A percentile compares a stretch with the other conserved stretches of the same genome.
Evolutionary conservation across 2,888 invertebrate genomes (phyloP).

Genomic region (Pseudococcus longispinus): DNA sequence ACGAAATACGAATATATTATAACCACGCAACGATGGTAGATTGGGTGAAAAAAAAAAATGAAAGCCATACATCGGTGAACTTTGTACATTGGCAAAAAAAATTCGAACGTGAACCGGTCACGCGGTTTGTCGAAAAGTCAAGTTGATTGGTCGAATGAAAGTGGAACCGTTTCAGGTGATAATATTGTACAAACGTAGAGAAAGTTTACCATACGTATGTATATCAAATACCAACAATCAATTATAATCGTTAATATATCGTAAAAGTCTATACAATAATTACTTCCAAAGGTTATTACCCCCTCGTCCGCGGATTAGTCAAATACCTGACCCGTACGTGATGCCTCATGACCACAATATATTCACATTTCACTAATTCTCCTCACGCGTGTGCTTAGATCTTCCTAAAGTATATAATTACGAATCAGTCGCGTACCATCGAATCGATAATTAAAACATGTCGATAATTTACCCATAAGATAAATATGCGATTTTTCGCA

Average conservation of each 20-base stretch:
- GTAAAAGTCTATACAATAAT: not conserved
- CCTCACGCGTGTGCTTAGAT: not conserved
- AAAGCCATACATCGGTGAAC: constrained; percentile 12
- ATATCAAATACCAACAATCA: not conserved
- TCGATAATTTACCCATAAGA: not conserved
- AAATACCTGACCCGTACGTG: not conserved
- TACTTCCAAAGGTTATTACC: not conserved
- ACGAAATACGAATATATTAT: not conserved
- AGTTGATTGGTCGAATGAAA: constrained; percentile 35
- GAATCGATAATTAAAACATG: not conserved
- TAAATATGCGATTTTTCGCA: too few species aligned
- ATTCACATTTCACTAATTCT: not conserved
- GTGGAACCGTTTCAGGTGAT: constrained; percentile 45
- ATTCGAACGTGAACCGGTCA: constrained; percentile 16
- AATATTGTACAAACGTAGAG: constrained; percentile 4
- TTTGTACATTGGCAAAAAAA: constrained; percentile 29
- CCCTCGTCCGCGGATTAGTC: not conserved
- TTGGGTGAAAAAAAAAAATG: not conserved
- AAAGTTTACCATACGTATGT: constrained; percentile 13
- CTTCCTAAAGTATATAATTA: not conserved
- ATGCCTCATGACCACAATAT: not conserved
- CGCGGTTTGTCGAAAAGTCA: constrained; percentile 40
- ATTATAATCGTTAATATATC: not conserved
- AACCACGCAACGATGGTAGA: too few species aligned
- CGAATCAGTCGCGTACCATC: not conserved